Conservation (phyloP, 2,888 invertebrate species). For the Tromatobia lineatoria region DNA sequence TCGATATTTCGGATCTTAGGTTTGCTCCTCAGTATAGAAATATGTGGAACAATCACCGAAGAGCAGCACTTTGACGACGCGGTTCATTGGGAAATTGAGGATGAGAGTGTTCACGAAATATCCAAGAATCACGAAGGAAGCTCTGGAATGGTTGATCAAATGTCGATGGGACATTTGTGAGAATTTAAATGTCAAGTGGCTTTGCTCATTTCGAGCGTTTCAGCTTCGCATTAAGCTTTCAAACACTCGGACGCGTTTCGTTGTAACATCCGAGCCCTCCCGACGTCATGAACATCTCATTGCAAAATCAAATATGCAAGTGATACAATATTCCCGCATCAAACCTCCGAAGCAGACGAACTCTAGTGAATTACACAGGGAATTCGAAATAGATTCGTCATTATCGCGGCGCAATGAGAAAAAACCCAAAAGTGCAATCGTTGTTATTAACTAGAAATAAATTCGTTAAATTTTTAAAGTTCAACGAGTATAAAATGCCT, state of each 20-base stretch:
- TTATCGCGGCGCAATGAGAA: too few relatives aligned
- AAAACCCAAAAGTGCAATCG: neutral
- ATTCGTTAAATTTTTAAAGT: neutral
- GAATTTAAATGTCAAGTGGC: constrained; percentile 16
- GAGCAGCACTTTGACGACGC: constrained; percentile 84
- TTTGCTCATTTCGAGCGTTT: neutral
- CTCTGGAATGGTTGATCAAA: constrained; percentile 74
- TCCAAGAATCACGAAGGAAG: constrained; percentile 72
- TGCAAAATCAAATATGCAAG: neutral
- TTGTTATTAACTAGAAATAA: neutral
- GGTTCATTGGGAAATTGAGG: constrained; percentile 84
- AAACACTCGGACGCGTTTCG: neutral
- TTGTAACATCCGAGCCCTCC: neutral
- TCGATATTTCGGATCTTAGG: constrained; percentile 71
- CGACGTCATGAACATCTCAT: neutral
- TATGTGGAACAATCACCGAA: constrained; percentile 82
- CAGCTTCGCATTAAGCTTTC: neutral
- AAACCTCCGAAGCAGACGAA: neutral
- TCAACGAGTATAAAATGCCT: neutral
- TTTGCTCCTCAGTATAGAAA: constrained; percentile 80
- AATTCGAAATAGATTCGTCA: neutral
- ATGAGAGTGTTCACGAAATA: constrained; percentile 78
- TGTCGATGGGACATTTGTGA: constrained; percentile 82
- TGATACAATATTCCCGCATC: neutral
- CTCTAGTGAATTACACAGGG: neutral